Conservation (phyloP, 1,140 invertebrate genomes). For the Macrobrachium nipponense region DNA sequence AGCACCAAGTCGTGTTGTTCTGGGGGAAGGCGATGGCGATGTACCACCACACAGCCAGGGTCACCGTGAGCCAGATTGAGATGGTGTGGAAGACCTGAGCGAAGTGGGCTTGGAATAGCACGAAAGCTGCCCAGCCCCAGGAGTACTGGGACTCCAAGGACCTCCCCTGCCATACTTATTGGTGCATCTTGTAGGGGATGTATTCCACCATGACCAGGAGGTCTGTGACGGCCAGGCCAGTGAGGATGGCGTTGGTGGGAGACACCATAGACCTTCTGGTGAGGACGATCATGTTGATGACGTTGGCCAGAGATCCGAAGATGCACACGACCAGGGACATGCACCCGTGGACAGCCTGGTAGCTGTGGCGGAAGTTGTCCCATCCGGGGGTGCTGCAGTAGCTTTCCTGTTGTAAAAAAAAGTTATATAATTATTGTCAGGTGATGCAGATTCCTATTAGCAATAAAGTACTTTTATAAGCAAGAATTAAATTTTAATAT, state of each 20-base stretch:
- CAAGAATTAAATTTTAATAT: too few relatives aligned
- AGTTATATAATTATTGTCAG: too few relatives aligned
- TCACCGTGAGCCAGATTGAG: conserved; percentile 87
- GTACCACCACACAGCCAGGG: conserved; percentile 92
- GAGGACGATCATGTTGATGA: conserved; percentile 94
- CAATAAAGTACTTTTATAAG: not conserved
- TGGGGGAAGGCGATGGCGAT: conserved; percentile 70
- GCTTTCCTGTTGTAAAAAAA: not conserved
- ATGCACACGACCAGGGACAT: conserved; percentile 84
- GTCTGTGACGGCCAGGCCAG: conserved; percentile 91
- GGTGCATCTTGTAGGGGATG: conserved; percentile 87
- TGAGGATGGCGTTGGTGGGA: conserved; percentile 90
- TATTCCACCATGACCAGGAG: conserved; percentile 94
- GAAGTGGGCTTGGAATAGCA: conserved; percentile 87
- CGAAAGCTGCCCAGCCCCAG: conserved; percentile 84
- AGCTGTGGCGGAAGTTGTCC: conserved; percentile 58
- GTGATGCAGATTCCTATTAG: too few relatives aligned
- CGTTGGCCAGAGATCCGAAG: conserved; percentile 91
- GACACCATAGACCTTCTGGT: conserved; percentile 89
- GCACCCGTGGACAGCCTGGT: conserved; percentile 77
- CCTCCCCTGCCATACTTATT: conserved; percentile 74
- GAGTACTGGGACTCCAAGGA: conserved; percentile 73
- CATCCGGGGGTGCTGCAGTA: conserved; percentile 61
- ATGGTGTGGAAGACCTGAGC: conserved; percentile 86
- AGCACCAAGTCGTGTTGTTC: conserved; percentile 61